Percentiles rank a stretch among this genome's conserved stretches.
phyloP scores from a whole-genome alignment of 1,140 invertebrate species.

The Drosophila lini region DNA sequence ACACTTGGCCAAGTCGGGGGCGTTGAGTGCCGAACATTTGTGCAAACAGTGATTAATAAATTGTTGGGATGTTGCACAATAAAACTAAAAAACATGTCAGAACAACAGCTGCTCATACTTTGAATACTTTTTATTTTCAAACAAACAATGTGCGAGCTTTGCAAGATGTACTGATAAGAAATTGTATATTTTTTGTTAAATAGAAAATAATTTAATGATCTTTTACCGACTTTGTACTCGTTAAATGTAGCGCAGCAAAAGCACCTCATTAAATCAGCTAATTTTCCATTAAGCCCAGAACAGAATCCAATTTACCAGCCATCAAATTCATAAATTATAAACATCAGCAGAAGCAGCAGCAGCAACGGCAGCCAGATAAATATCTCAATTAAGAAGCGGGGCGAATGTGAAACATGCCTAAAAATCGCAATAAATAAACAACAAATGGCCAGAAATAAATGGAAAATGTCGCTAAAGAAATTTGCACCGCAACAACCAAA shows the following conservation, averaged over 20 bases:
- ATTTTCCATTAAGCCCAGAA: constrained; percentile 63
- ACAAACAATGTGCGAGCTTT: constrained; percentile 11
- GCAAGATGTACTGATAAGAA: not conserved
- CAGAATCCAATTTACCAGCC: constrained; percentile 53
- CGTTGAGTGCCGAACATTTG: constrained; percentile 53
- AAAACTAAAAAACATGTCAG: constrained; percentile 39
- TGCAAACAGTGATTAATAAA: constrained; percentile 70
- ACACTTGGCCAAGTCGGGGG: constrained; percentile 34
- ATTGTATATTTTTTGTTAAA: not conserved
- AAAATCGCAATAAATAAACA: constrained; percentile 75
- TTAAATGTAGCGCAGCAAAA: constrained; percentile 19
- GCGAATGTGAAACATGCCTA: constrained; percentile 70
- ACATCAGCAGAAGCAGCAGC: constrained; percentile 37
- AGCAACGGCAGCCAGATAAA: constrained; percentile 46
- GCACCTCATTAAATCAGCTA: constrained; percentile 58
- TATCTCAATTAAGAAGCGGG: constrained; percentile 68
- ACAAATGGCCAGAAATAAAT: constrained; percentile 48
- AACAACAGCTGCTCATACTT: constrained; percentile 41
- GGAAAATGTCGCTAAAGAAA: constrained; percentile 35
- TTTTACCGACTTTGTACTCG: constrained; percentile 17
- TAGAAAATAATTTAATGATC: constrained; percentile 1
- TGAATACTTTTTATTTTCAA: constrained; percentile 5
- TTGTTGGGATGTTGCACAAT: constrained; percentile 43
- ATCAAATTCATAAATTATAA: constrained; percentile 74
- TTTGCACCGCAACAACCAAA: constrained; percentile 47